A percentile compares a stretch with the other conserved stretches of the same genome.
These are phyloP conservation scores for Chromoteleia sp. DNA, from an alignment of 2,888 invertebrate genomes.

Conservation along the genomic window DNA sequence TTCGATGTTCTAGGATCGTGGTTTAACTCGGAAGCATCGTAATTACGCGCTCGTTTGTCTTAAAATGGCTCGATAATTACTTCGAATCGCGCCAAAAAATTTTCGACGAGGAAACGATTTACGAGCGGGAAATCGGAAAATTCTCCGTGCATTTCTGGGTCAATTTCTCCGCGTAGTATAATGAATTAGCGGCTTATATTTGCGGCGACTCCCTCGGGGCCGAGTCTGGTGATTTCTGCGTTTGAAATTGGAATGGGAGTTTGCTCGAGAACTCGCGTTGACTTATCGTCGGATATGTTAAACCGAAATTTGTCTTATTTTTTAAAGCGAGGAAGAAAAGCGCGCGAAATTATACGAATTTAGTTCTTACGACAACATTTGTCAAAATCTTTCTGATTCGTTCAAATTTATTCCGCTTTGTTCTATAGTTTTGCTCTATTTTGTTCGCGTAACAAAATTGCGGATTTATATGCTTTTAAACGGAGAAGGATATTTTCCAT, in stretches of 20 bases:
- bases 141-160: slow-evolving; percentile 5
- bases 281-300: slow-evolving; percentile 18
- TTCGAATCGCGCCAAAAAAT: too few species aligned
- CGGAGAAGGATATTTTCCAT: too few species aligned
- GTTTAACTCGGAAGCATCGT: slow-evolving; percentile 48
- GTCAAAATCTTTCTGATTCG: too few species aligned
- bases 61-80: too few species aligned
- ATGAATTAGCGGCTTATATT: slow-evolving; percentile 61
- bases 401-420: too few species aligned
- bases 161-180: slow-evolving; percentile 29
- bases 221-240: slow-evolving; percentile 22
- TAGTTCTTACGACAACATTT: too few species aligned
- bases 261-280: slow-evolving; percentile 32
- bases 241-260: slow-evolving; percentile 56
- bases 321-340: slow-evolving; percentile 2
- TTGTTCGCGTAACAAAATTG: too few species aligned
- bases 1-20: slow-evolving; percentile 60
- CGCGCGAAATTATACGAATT: too few species aligned
- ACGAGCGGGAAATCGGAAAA: slow-evolving; percentile 2
- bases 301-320: slow-evolving; percentile 28
- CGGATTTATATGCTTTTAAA: too few species aligned
- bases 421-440: too few species aligned
- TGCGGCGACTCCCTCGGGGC: slow-evolving; percentile 25
- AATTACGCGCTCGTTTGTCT: slow-evolving; percentile 40
- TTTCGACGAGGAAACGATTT: too few species aligned